Base-by-base conservation (phyloP, 2,888 invertebrate species). In the Calameuta filiformis region DNA sequence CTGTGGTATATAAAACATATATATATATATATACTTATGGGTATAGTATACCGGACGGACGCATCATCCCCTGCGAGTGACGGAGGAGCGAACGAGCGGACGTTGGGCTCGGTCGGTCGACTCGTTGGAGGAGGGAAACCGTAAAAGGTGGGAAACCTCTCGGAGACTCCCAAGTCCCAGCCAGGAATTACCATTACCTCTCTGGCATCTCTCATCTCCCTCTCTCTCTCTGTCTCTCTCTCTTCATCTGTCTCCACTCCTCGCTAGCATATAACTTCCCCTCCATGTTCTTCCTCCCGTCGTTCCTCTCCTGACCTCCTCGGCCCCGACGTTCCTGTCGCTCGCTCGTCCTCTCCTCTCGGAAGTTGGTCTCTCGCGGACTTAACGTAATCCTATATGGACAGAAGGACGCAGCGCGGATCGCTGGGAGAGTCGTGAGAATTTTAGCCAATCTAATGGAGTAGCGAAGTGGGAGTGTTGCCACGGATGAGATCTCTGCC, bases 71-170 rank as follows among this genome's bases (percentile, higher is more conserved):
- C 68, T 68, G 34, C 74, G 68, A 68, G 69, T 35, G 75, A 81
- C 68, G 76, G 75, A 56, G 68, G 73, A 78, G 80, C 77, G 73
- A 76, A 56, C 73, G 73, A 78, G 80, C 77, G 73, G 77, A 81
- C 81, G 81, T 82, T 82, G 78, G 81, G 77, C 40, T 75, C 69
- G 76, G 69, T 77, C 75, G 80, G 81, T 71, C 69, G 77, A 79
- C 78, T 81, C 79, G 77, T 76, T 85, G 84, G 86, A 88, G 86
- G 86, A 90, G 90, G 89, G 91, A 91, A 91, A 90, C 91, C 91
- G 90, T 91, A 91, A 86, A 91, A 91, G 90, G 90, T 91, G 88
- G 91, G 91, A 91, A 91, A 91, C 91, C 91, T 91, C 90, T 90
- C 88, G 86, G 88, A 85, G 88, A 82, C 90, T 90, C 86, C 88